Evolutionary conservation across 2,888 invertebrate species (phyloP).

Genomic region (Macrosiphum euphorbiae): DNA sequence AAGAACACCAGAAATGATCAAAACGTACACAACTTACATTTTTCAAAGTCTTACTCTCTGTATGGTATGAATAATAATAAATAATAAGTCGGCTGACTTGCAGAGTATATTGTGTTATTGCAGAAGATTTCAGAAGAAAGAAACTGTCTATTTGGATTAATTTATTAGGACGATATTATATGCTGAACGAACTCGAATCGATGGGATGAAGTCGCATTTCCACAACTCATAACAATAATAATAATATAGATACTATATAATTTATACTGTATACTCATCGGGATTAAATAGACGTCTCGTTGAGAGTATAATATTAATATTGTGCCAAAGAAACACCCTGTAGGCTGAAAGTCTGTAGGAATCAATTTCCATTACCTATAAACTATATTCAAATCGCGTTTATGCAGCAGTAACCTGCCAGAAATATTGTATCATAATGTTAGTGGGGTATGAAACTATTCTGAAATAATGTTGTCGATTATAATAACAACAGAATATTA

Average conservation of each 20-base stretch:
- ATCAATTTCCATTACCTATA: background rate
- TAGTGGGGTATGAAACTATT: background rate
- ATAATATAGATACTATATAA: background rate
- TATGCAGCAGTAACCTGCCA: background rate
- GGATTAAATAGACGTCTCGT: background rate
- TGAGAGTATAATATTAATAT: background rate
- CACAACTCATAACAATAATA: background rate
- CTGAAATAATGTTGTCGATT: background rate
- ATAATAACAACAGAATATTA: background rate
- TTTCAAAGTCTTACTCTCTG: background rate
- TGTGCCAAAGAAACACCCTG: background rate
- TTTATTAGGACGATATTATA: background rate
- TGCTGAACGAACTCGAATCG: background rate
- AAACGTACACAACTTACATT: background rate
- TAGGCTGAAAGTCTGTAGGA: background rate
- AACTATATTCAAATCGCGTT: background rate
- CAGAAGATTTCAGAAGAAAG: background rate
- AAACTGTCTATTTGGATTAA: background rate
- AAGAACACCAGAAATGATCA: background rate
- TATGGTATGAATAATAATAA: background rate
- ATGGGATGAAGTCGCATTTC: background rate
- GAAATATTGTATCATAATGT: background rate
- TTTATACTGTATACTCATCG: background rate
- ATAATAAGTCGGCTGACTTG: background rate
- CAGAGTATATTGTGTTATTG: background rate